phyloP scores from a whole-genome alignment of 2,888 invertebrate species.

The Hemistola chrysoprasaria region DNA sequence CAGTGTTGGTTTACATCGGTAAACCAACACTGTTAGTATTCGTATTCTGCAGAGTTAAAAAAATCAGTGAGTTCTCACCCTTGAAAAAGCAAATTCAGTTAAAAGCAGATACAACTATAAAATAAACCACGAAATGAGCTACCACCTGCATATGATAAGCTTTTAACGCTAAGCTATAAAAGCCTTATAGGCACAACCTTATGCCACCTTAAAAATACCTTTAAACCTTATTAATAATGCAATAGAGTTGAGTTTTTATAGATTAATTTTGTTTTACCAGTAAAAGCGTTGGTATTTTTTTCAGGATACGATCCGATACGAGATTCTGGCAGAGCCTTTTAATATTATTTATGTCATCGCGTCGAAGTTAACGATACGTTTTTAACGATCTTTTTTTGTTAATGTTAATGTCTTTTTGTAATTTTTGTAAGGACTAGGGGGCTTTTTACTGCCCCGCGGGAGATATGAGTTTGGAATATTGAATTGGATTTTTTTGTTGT shows the following conservation, averaged over 20 bases:
- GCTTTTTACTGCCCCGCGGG: conserved; percentile 29
- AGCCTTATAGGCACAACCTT: conserved; percentile 27
- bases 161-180: conserved; percentile 51
- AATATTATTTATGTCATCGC: conserved; percentile 74
- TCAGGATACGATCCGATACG: conserved; percentile 29
- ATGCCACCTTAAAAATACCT: neutral
- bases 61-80: neutral
- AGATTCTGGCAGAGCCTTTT: conserved; percentile 55
- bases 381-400: conserved; percentile 54
- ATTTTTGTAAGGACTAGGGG: conserved; percentile 45
- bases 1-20: no score
- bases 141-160: conserved; percentile 54
- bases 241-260: conserved; percentile 16
- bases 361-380: conserved; percentile 49
- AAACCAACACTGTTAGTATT: no score
- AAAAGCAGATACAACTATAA: conserved; percentile 40
- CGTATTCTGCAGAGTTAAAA: no score
- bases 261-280: neutral
- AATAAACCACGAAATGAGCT: conserved; percentile 42
- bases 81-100: conserved; percentile 18
- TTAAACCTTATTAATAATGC: conserved; percentile 6
- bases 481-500: conserved; percentile 8
- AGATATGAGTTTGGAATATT: conserved; percentile 28
- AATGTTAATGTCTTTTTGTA: conserved; percentile 33
- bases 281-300: conserved; percentile 10